A percentile compares a stretch with the other conserved stretches of the same genome.
These are phyloP conservation scores for Dreissena polymorpha DNA, from an alignment of 1,140 invertebrate species.

Conservation along the genomic window DNA sequence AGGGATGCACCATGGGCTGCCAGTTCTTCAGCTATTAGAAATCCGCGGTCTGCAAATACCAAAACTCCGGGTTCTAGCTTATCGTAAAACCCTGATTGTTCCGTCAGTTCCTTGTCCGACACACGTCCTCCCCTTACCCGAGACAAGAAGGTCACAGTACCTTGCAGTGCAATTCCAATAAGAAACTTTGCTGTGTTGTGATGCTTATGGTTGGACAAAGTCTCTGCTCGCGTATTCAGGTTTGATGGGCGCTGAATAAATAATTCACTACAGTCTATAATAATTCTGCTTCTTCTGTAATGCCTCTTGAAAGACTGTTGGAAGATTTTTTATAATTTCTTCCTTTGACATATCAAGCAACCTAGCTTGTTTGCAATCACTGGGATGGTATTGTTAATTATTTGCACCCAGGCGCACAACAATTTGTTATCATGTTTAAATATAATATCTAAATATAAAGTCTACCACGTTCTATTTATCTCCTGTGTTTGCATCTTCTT, in stretches of 20 bases:
- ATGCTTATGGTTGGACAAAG: not conserved
- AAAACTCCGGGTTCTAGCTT: slow-evolving; percentile 33
- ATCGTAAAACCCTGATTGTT: slow-evolving; percentile 39
- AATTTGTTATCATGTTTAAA: too few relatives aligned
- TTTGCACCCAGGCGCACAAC: too few relatives aligned
- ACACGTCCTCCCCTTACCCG: slow-evolving; percentile 50
- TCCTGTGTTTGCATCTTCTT: too few relatives aligned
- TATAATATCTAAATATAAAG: too few relatives aligned
- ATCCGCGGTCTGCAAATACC: slow-evolving; percentile 51
- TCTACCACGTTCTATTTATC: too few relatives aligned
- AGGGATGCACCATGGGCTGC: not conserved
- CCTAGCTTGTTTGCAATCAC: too few relatives aligned
- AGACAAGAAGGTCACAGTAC: slow-evolving; percentile 51
- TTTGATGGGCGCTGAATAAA: too few relatives aligned
- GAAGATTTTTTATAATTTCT: not conserved
- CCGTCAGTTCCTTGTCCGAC: slow-evolving; percentile 53
- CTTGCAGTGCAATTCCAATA: slow-evolving; percentile 41
- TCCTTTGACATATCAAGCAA: too few relatives aligned
- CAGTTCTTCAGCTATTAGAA: slow-evolving; percentile 39
- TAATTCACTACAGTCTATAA: too few relatives aligned
- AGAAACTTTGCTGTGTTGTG: not conserved
- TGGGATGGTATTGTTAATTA: too few relatives aligned
- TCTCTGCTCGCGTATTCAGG: not conserved
- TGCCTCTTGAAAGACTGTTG: too few relatives aligned
- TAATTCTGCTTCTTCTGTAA: too few relatives aligned